A percentile compares a stretch with the other conserved stretches of the same genome.
Conservation (phyloP, 2,113 vertebrate species). For the Nipponia nippon region DNA sequence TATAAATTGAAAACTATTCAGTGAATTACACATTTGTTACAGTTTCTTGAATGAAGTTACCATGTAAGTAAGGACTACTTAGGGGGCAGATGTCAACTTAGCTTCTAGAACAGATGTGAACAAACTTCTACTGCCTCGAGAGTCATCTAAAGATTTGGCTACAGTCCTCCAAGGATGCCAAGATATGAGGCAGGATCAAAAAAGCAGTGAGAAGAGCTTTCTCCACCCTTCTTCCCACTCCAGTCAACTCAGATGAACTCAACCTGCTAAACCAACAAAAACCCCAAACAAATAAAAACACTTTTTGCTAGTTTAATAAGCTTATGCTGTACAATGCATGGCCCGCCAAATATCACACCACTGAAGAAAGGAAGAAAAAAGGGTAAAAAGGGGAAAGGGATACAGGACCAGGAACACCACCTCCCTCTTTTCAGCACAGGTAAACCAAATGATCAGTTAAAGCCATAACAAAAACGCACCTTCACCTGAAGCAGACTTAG, state of each 20-base stretch:
- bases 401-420: background rate
- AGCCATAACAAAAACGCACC: background rate
- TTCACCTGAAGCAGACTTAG: background rate
- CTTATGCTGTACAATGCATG: background rate
- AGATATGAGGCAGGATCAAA: background rate
- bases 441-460: background rate
- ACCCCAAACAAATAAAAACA: background rate
- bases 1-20: background rate
- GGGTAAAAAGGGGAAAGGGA: background rate
- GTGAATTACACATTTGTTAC: background rate
- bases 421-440: background rate
- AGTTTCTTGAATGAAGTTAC: background rate
- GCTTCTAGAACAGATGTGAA: background rate
- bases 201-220: background rate
- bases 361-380: background rate
- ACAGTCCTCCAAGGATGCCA: background rate
- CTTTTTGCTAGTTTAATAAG: background rate
- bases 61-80: background rate
- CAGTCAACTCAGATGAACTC: background rate
- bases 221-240: background rate
- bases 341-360: background rate
- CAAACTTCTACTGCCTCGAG: background rate
- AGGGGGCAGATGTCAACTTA: background rate
- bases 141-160: background rate
- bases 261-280: background rate